Conservation (phyloP, 2,113 vertebrate species). For the Rhea americana region DNA sequence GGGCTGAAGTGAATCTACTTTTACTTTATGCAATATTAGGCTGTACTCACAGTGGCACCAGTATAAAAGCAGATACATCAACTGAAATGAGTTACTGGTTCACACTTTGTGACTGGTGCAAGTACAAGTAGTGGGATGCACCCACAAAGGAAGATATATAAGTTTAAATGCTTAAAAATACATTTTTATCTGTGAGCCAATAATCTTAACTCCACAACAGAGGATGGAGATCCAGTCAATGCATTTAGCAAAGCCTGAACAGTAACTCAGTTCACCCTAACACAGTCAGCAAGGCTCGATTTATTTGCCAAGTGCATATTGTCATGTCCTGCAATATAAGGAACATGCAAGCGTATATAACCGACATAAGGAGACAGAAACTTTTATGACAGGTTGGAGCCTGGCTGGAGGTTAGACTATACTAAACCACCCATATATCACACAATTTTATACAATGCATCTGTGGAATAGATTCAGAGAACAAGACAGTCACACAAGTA, state of each 20-base stretch:
- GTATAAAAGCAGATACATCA: not conserved
- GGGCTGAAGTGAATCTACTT: not conserved
- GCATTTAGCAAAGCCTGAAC: not conserved
- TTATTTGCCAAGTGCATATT: not conserved
- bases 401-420: not conserved
- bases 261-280: not conserved
- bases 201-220: not conserved
- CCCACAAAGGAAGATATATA: not conserved
- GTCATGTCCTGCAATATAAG: not conserved
- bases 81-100: not conserved
- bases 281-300: not conserved
- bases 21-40: not conserved
- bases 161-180: not conserved
- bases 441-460: not conserved
- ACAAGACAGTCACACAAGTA: not conserved
- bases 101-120: not conserved
- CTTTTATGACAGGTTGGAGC: not conserved
- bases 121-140: not conserved
- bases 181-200: not conserved
- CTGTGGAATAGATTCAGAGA: not conserved
- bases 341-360: not conserved
- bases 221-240: not conserved
- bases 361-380: not conserved
- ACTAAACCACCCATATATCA: not conserved
- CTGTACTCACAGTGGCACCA: not conserved